Conservation (phyloP, 2,113 vertebrate species). For the Litocranius walleri region DNA sequence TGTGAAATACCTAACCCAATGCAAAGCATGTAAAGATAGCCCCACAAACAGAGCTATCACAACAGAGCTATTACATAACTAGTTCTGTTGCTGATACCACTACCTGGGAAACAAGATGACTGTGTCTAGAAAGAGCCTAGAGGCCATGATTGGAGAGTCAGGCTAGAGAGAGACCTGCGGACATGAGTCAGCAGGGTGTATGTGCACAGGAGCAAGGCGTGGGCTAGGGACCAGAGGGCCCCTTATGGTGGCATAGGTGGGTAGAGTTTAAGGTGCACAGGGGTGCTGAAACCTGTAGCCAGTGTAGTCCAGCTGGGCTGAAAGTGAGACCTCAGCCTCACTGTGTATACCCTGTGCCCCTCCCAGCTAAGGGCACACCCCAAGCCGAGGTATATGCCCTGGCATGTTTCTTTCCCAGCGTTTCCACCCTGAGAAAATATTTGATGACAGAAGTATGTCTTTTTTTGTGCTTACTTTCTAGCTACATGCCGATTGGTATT, state of each 20-base stretch:
- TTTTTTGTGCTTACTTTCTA: slow-evolving; percentile 76
- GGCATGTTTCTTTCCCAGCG: background rate
- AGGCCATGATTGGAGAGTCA: background rate
- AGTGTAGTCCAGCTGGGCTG: background rate
- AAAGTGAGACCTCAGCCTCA: background rate
- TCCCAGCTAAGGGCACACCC: no score
- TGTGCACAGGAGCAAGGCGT: background rate
- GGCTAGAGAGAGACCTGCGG: background rate
- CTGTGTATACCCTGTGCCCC: background rate
- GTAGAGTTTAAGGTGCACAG: background rate
- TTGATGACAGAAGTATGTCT: background rate
- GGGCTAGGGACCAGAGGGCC: background rate
- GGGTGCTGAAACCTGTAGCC: background rate
- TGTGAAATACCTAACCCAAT: background rate
- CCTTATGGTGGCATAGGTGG: background rate
- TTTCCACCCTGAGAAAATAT: background rate
- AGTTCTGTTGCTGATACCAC: background rate
- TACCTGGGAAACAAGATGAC: background rate
- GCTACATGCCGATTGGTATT: slow-evolving; percentile 97
- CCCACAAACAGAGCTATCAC: background rate
- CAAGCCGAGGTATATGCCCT: accelerated
- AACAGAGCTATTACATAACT: background rate
- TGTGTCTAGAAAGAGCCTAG: background rate
- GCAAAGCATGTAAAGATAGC: background rate
- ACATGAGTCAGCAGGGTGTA: background rate